A percentile compares a stretch with the other conserved stretches of the same genome.
Conservation (phyloP, 2,888 invertebrate genomes). For the Mechanitis messenoides region DNA sequence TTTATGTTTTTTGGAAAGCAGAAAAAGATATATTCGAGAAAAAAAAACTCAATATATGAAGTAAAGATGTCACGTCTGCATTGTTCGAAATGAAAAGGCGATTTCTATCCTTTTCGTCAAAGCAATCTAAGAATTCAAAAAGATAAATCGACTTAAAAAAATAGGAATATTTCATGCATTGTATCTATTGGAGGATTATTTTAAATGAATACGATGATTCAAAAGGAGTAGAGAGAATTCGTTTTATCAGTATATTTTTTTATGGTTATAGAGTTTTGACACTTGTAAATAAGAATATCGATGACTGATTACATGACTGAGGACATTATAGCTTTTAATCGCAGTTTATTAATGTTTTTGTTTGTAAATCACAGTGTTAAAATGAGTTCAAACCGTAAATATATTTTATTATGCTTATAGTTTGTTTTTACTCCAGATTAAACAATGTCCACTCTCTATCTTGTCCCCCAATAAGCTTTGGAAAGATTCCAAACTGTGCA, state of each 20-base stretch:
- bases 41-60: background rate
- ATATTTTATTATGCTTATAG: constrained; percentile 14
- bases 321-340: no score
- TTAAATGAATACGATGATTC: no score
- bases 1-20: background rate
- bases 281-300: no score
- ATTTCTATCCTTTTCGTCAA: constrained; percentile 52
- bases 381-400: no score
- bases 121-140: constrained; percentile 59
- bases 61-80: constrained; percentile 29
- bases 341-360: constrained; percentile 1
- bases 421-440: constrained; percentile 34
- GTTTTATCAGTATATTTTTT: no score
- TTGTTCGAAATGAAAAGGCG: constrained; percentile 46
- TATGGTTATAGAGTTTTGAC: no score
- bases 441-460: constrained; percentile 27
- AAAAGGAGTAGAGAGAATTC: no score
- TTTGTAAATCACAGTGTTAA: no score
- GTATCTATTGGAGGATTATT: background rate
- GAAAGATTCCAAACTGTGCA: constrained; percentile 31
- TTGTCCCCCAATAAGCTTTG: constrained; percentile 28
- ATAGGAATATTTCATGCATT: constrained; percentile 29
- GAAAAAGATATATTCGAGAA: constrained; percentile 1
- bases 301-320: no score
- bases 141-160: constrained; percentile 33